Evolutionary conservation across 1,140 invertebrate species (phyloP), one percentile per base, ranked within the genome.

Genomic region (Linepithema humile): DNA sequence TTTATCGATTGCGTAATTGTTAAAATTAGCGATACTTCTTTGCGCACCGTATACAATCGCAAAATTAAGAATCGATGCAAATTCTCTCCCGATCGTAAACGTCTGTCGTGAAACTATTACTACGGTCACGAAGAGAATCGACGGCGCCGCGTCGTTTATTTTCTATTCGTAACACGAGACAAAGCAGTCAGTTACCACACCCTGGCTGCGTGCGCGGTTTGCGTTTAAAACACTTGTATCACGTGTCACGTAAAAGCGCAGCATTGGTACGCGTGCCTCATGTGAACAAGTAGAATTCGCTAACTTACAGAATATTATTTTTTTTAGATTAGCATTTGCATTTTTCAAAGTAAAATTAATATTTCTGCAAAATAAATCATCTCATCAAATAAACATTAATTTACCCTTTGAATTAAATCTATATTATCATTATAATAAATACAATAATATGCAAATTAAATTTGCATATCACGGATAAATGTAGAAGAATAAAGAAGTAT

Each of bases 141-240:
- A 48, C 29, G 48, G 20, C 26, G 35, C 80, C n/a, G 45, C 48
- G 57, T 6, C 40, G 60, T 84, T 88, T 74, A 59, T 72, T 89
- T 80, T 89, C 82, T 59, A 89, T 89, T 89, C 88, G 69, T 84
- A 65, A 84, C 88, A 88, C 88, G 84, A 83, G 84, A 88, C 80
- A 89, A 86, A 88, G 78, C 67, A 86, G 84, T 88, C 67, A 86
- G 84, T 88, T 85, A 89, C 88, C 88, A 86, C 88, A 86, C 88
- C 88, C 88, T 75, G 69, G 57, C 38, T 75, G 84, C 87, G 87
- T 89, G 83, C 87, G 40, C 87, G 67, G 65, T 88, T 89, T 88
- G 73, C 72, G 73, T 67, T 88, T 75, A 75, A 80, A 85, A 88
- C 84, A 59, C 69, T 86, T 88, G 87, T 89, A 86, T 88, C 80